Evolutionary conservation across 1,140 invertebrate genomes (phyloP), one percentile per base, ranked within the genome.

Genomic region (Hycleus phaleratus): DNA sequence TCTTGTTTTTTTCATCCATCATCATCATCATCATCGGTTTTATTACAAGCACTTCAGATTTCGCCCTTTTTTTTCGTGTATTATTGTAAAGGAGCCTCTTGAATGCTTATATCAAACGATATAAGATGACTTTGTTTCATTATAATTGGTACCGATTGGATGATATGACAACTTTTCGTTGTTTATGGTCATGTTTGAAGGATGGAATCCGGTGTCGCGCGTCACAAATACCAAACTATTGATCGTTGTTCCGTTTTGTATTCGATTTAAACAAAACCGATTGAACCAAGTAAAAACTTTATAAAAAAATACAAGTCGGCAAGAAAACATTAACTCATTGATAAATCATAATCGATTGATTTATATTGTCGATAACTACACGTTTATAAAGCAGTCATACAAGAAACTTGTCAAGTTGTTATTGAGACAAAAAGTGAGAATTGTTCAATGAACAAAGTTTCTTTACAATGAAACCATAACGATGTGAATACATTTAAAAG

Each of bases 131-230:
- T 32, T 32, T 32, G 32, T 32, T 32, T 32, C 32, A 3, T 32
- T 32, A 7, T 32, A 32, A 42, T 59, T 55, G 45, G 32, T 32
- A 32, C 7, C 7, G 32, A 32, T 32, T 7, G 32, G 32, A 32
- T 32, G 49, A 56, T 61, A 61, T 64, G 62, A 64, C 62, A 64
- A 58, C 49, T 49, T 54, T 59, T 56, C 7, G 32, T 65, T 68
- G 66, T 68, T 68, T 68, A 68, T 68, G 49, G 61, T 61, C 51
- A 56, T 63, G 64, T 61, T 32, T 64, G 59, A 62, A 59, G 60
- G 61, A 58, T 57, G 59, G 62, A 59, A 65, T 65, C 59, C 56
- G 62, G 60, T 62, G 62, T 64, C 64, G 62, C 62, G 62, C 61
- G 59, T 59, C 63, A 62, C 61, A 61, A 58, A 64, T 66, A 66